A percentile compares a stretch with the other conserved stretches of the same genome.
These are phyloP conservation scores for Druceiella hillmani DNA, from an alignment of 2,888 invertebrate species.

Conservation along the genomic window DNA sequence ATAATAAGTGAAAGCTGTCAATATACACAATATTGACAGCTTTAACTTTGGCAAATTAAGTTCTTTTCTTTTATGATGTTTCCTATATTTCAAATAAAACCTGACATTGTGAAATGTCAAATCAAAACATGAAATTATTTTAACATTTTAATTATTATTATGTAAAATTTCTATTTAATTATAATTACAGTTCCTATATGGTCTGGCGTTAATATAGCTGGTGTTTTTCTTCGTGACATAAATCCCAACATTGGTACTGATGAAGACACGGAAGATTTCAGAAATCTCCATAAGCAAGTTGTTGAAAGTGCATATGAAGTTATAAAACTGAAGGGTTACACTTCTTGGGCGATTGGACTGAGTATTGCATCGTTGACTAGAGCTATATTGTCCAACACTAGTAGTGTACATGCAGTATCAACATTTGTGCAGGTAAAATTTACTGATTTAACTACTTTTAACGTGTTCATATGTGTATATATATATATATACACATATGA, in stretches of 20 bases:
- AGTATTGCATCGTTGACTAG: conserved; percentile 68
- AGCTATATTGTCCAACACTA: conserved; percentile 66
- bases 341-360: conserved; percentile 86
- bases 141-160: too few species aligned
- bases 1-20: too few species aligned
- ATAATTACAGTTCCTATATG: conserved; percentile 72
- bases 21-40: too few species aligned
- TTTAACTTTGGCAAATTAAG: too few species aligned
- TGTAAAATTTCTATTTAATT: too few species aligned
- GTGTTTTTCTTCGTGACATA: conserved; percentile 74
- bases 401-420: conserved; percentile 73
- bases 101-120: too few species aligned
- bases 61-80: too few species aligned
- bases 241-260: conserved; percentile 68
- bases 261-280: conserved; percentile 74
- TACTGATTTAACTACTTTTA: neutral
- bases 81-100: too few species aligned
- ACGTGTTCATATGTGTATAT: too few species aligned
- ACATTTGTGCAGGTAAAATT: conserved; percentile 65
- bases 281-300: conserved; percentile 60
- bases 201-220: conserved; percentile 91
- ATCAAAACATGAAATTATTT: too few species aligned
- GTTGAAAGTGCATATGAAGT: conserved; percentile 84
- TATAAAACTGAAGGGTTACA: conserved; percentile 84
- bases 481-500: too few species aligned